phyloP scores from a whole-genome alignment of 2,888 invertebrate species.

The Stegana nigrithorax region DNA sequence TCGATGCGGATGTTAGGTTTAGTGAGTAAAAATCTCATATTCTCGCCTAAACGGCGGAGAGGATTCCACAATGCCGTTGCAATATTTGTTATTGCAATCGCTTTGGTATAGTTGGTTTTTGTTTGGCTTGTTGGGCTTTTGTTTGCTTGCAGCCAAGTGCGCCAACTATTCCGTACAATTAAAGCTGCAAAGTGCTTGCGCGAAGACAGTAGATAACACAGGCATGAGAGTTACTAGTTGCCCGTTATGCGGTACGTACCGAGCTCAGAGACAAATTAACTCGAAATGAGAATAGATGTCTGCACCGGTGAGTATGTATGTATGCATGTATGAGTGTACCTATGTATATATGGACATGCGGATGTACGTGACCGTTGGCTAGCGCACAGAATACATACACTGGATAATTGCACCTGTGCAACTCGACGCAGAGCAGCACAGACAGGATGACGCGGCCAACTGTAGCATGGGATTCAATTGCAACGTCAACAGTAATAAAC shows the following conservation, averaged over 20 bases:
- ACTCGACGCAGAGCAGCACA: background rate
- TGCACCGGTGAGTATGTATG: background rate
- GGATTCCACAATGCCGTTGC: background rate
- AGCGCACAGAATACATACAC: too few species aligned
- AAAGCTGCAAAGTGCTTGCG: conserved; percentile 31
- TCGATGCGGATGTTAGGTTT: too few species aligned
- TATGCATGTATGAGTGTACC: background rate
- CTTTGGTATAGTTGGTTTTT: background rate
- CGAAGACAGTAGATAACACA: background rate
- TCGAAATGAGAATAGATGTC: conserved; percentile 7
- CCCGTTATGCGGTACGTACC: background rate
- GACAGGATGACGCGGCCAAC: too few species aligned
- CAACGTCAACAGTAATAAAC: conserved; percentile 34
- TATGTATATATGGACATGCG: background rate
- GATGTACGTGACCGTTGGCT: too few species aligned
- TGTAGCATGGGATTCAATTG: conserved; percentile 2
- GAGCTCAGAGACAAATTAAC: conserved; percentile 32
- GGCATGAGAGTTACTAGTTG: background rate
- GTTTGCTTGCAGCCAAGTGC: conserved; percentile 19
- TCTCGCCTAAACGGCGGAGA: too few species aligned
- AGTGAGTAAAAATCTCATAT: too few species aligned
- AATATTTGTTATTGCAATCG: conserved; percentile 15
- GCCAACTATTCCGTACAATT: conserved; percentile 40
- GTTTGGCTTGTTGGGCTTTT: conserved; percentile 2
- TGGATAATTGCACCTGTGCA: conserved; percentile 23